These are phyloP conservation scores for Lepidocyrtoides sp. DNA, from an alignment of 2,888 invertebrate species.

Conservation along the genomic window DNA sequence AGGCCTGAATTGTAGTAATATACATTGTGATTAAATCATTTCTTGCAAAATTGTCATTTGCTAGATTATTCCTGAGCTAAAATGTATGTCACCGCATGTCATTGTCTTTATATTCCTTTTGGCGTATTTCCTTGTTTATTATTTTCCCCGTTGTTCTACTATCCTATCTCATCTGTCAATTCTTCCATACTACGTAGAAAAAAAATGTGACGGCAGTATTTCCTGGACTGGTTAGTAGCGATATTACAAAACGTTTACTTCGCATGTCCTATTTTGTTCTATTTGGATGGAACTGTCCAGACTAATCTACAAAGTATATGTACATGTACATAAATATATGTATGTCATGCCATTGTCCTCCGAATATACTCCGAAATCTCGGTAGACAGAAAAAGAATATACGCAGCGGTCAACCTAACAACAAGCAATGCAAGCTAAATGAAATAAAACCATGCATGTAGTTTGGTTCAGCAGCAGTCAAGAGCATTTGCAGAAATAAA, in stretches of 20 bases:
- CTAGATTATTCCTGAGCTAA: background rate
- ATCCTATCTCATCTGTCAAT: background rate
- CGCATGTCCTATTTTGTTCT: background rate
- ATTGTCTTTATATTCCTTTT: background rate
- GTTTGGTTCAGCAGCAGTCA: too few species aligned
- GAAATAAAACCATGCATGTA: background rate
- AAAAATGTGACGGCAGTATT: background rate
- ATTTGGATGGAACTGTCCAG: background rate
- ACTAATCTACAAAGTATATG: background rate
- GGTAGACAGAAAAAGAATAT: background rate
- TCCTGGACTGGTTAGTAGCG: background rate
- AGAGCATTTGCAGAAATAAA: background rate
- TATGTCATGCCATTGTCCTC: conserved; percentile 7
- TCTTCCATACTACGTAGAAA: background rate
- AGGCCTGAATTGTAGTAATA: too few species aligned
- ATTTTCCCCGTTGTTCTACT: background rate
- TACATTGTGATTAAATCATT: background rate
- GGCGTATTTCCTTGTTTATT: background rate
- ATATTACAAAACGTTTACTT: background rate
- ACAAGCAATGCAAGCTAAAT: background rate
- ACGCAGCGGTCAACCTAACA: background rate
- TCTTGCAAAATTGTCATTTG: background rate
- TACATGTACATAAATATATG: too few species aligned
- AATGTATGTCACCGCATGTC: conserved; percentile 25
- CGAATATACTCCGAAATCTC: background rate